Conservation (phyloP, 1,140 invertebrate species). For the Drosophila persimilis region DNA sequence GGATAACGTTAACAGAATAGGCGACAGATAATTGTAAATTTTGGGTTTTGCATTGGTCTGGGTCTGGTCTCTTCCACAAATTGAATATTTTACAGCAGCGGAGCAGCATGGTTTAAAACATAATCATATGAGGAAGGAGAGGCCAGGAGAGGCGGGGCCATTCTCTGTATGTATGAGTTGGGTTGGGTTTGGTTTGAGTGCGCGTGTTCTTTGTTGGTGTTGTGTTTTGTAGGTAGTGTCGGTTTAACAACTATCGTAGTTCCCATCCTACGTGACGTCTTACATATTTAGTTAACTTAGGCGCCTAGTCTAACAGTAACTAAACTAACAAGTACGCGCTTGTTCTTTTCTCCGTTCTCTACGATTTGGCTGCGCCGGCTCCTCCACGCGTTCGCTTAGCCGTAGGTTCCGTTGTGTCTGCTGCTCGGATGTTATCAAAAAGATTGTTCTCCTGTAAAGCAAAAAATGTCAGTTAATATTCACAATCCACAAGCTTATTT, state of each 20-base stretch:
- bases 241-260: constrained; percentile 62
- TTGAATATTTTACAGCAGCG: constrained; percentile 41
- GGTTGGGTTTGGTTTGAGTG: constrained; percentile 17
- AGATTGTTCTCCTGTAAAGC: constrained; percentile 60
- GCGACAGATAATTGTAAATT: constrained; percentile 37
- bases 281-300: constrained; percentile 80
- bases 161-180: constrained; percentile 14
- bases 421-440: constrained; percentile 68
- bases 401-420: constrained; percentile 68
- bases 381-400: constrained; percentile 67
- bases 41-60: constrained; percentile 52
- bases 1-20: constrained; percentile 61
- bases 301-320: constrained; percentile 62
- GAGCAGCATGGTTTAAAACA: constrained; percentile 7
- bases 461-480: background rate
- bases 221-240: constrained; percentile 52
- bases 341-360: constrained; percentile 22
- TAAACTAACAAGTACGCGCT: constrained; percentile 72
- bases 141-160: background rate
- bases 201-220: constrained; percentile 31
- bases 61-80: constrained; percentile 17
- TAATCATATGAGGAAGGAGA: constrained; percentile 24
- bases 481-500: too few relatives aligned
- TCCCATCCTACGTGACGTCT: constrained; percentile 51
- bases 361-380: constrained; percentile 63